These are phyloP conservation scores for Ennomos fuscantarius DNA, from an alignment of 2,888 invertebrate species.

Conservation along the genomic window DNA sequence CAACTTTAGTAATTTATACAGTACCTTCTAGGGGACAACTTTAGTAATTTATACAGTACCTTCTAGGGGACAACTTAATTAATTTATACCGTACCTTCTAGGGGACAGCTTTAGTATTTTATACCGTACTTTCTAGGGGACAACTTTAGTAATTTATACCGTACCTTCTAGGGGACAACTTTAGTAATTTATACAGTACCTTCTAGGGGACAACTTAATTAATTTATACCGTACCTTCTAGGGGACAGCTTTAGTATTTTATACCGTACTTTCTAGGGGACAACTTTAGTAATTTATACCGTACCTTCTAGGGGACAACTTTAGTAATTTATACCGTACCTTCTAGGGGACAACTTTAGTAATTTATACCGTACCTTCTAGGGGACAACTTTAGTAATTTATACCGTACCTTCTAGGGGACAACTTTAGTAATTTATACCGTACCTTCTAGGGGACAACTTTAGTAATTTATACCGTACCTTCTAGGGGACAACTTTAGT, in stretches of 20 bases:
- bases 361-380: no score
- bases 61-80: constrained; percentile 12
- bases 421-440: constrained; percentile 2
- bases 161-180: no score
- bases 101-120: no score
- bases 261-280: constrained; percentile 14
- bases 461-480: constrained; percentile 20
- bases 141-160: constrained; percentile 2
- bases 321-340: constrained; percentile 20
- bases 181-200: constrained; percentile 20
- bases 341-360: constrained; percentile 12
- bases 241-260: no score
- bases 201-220: constrained; percentile 12
- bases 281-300: constrained; percentile 2
- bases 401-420: constrained; percentile 14
- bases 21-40: no score
- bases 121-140: constrained; percentile 14
- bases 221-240: no score
- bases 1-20: constrained; percentile 2
- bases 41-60: constrained; percentile 20
- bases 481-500: constrained; percentile 12
- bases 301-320: no score
- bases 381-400: no score
- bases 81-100: no score
- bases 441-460: no score